These are phyloP conservation scores for Halisarca cf. caerulea DNA, from an alignment of 37 sponge, comb jelly and placozoan species.

Conservation along the genomic window DNA sequence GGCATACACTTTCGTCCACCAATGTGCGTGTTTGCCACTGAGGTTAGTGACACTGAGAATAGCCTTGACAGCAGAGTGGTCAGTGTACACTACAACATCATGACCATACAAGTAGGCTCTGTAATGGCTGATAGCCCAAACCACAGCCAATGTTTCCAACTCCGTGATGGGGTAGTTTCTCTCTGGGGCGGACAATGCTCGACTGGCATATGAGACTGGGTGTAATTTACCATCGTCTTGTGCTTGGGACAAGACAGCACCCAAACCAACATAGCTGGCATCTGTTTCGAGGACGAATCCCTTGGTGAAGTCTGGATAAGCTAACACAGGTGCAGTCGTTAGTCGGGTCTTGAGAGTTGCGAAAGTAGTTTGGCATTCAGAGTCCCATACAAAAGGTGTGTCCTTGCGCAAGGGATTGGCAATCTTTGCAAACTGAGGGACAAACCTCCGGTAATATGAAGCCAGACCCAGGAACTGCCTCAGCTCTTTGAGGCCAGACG, in stretches of 20 bases:
- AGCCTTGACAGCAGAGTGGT: slow-evolving; percentile 46
- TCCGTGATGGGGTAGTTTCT: slow-evolving; percentile 38
- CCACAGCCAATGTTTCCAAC: slow-evolving; percentile 35
- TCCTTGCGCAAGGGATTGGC: not conserved
- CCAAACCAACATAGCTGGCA: slow-evolving; percentile 20
- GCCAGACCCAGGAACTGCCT: not conserved
- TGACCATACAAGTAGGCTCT: slow-evolving; percentile 31
- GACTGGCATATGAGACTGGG: slow-evolving; percentile 26
- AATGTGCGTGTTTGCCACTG: slow-evolving; percentile 36
- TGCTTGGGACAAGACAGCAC: slow-evolving; percentile 28
- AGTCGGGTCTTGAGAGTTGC: not conserved
- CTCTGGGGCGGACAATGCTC: slow-evolving; percentile 22
- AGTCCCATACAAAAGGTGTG: not conserved
- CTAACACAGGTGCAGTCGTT: not conserved
- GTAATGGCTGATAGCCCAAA: slow-evolving; percentile 41
- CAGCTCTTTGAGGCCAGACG: not conserved
- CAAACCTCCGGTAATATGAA: not conserved
- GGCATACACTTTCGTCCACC: slow-evolving; percentile 37
- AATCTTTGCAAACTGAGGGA: not conserved
- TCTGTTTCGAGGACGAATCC: slow-evolving; percentile 40
- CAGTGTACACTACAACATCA: slow-evolving; percentile 21
- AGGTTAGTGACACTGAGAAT: slow-evolving; percentile 4
- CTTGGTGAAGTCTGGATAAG: slow-evolving; percentile 18
- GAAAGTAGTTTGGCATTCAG: slow-evolving; percentile 2
- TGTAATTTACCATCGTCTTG: slow-evolving; percentile 16